Base-by-base conservation (phyloP, 2,888 invertebrate species). In the Sarcophaga rosellei region DNA sequence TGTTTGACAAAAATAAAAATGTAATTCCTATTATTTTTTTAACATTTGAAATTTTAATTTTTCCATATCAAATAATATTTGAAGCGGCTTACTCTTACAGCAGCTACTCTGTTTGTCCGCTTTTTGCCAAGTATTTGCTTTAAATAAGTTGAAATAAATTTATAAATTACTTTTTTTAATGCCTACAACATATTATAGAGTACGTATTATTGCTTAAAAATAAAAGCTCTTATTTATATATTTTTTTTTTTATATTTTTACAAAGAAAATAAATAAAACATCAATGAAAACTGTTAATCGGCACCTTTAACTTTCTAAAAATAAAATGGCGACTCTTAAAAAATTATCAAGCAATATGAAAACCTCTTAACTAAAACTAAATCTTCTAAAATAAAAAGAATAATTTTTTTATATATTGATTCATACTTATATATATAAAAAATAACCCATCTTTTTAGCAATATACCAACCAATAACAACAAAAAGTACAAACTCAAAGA, bases 401-500 rank as follows among this genome's bases (percentile, higher is more conserved):
- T 70, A 75, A 65, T 62, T 44, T 68, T 74, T 76, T 70, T 75
- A 25, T 80, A 47, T 73, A 68, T n/a, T 53, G 17, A 53, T 17
- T 53, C 53, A 53, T 53, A 53, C 3, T 15, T 15, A 53, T 53
- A 53, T 47, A 44, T 35, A 69, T 53, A 35, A 35, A 53, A 53
- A 21, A 79, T 65, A 73, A 70, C 21, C 57, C 81, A 82, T 84
- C 63, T 81, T 84, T 81, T 82, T 84, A 87, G 81, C 73, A 81
- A 85, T 85, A 86, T 80, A 84, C 84, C 85, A 87, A 87, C 81
- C 82, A 87, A 84, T 53, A 86, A 84, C 81, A 88, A 85, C 79
- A 86, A 88, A 86, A 87, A 85, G 84, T 87, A 85, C 87, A 87
- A 87, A 84, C 78, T 79, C 78, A 84, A 84, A 85, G 79, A 85